phyloP scores from a whole-genome alignment of 2,113 vertebrate genomes.

The Microcebus griseorufus region DNA sequence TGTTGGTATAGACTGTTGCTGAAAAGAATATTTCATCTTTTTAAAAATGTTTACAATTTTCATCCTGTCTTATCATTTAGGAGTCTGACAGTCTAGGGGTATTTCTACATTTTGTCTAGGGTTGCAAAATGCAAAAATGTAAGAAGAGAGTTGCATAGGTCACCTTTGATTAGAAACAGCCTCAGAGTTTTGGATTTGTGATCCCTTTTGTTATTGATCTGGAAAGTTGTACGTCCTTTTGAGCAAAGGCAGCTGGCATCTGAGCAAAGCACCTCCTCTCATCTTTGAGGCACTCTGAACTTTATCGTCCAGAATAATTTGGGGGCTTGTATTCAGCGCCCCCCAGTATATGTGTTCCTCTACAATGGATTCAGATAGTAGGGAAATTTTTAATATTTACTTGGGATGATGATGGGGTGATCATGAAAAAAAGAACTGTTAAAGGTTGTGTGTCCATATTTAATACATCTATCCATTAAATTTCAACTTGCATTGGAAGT shows the following conservation, averaged over 20 bases:
- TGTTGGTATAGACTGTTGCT: not conserved
- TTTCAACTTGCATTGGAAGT: not conserved
- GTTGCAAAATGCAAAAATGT: not conserved
- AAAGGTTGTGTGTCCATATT: not conserved
- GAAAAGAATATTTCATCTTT: not conserved
- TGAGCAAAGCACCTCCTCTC: not conserved
- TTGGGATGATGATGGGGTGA: not conserved
- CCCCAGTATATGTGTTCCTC: not conserved
- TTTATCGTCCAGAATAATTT: not conserved
- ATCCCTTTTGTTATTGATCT: not conserved
- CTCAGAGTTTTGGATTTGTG: not conserved
- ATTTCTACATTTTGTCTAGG: not conserved
- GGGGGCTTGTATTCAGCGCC: not conserved
- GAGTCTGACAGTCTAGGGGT: not conserved
- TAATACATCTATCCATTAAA: slow-evolving; percentile 5
- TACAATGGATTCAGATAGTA: not conserved
- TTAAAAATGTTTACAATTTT: not conserved
- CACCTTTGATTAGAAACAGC: not conserved
- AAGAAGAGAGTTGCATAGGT: not conserved
- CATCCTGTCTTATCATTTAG: not conserved
- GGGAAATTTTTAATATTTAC: slow-evolving; percentile 1
- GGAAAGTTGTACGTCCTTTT: not conserved
- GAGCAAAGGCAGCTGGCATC: no score
- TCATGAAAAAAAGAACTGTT: not conserved
- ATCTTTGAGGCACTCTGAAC: not conserved